Percentiles rank a stretch among this genome's conserved stretches.
Conservation (phyloP, 2,888 invertebrate genomes). For the Spodoptera littoralis region DNA sequence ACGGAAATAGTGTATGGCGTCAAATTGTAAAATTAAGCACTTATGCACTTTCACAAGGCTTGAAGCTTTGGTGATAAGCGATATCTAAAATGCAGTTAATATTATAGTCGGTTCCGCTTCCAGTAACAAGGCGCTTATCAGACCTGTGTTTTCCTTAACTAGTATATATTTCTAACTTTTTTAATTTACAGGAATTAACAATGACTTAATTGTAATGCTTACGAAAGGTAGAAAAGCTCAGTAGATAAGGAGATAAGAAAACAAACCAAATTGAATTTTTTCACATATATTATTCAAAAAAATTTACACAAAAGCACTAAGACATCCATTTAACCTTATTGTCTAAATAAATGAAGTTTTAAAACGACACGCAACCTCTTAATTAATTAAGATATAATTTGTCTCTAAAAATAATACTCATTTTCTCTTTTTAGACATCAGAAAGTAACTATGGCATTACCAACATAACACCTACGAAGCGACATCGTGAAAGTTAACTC, state of each 20-base stretch:
- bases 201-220: no score
- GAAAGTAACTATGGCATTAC: slow-evolving; percentile 83
- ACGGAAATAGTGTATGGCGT: no score
- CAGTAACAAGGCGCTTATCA: no score
- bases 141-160: no score
- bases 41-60: no score
- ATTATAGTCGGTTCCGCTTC: no score
- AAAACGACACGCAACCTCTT: slow-evolving; percentile 87
- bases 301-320: slow-evolving; percentile 90
- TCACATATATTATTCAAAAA: slow-evolving; percentile 89
- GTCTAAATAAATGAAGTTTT: slow-evolving; percentile 88
- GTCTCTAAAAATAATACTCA: slow-evolving; percentile 88
- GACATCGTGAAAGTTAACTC: slow-evolving; percentile 74
- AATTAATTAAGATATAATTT: slow-evolving; percentile 87
- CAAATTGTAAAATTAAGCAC: no score
- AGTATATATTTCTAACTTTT: no score
- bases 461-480: slow-evolving; percentile 84
- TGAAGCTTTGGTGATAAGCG: no score
- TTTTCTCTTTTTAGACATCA: slow-evolving; percentile 76
- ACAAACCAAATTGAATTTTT: slow-evolving; percentile 70
- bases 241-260: slow-evolving; percentile 13
- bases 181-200: no score
- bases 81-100: no score
- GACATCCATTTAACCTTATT: slow-evolving; percentile 89
- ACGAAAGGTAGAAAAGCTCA: no score